Evolutionary conservation across 1,140 invertebrate species (phyloP).

Genomic region (Eulimnadia texana): DNA sequence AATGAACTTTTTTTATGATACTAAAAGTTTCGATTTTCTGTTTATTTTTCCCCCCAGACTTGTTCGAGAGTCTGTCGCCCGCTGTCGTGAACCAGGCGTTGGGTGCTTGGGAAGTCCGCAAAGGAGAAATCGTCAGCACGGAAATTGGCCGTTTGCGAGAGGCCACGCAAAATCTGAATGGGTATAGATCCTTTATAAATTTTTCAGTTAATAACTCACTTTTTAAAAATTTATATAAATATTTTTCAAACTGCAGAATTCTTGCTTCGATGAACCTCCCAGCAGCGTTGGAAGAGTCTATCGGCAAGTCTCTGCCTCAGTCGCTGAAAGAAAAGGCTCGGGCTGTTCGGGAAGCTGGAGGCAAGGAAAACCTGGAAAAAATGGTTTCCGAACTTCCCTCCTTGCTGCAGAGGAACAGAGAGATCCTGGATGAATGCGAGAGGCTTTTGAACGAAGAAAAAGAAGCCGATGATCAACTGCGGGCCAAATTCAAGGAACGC

Average conservation of each 20-base stretch:
- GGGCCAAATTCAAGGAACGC: conserved; percentile 73
- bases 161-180: conserved; percentile 77
- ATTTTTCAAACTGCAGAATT: conserved; percentile 39
- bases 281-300: conserved; percentile 79
- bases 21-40: too few species aligned
- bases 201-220: neutral
- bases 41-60: conserved; percentile 42
- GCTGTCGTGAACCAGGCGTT: conserved; percentile 78
- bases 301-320: conserved; percentile 58
- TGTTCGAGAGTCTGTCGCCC: conserved; percentile 76
- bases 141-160: conserved; percentile 66
- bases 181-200: conserved; percentile 34
- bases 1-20: neutral
- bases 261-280: conserved; percentile 90
- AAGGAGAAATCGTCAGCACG: conserved; percentile 56
- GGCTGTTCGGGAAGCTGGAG: conserved; percentile 49
- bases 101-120: conserved; percentile 62
- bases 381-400: conserved; percentile 72
- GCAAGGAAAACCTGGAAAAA: conserved; percentile 31
- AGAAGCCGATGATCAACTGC: conserved; percentile 71
- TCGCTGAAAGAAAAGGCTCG: conserved; percentile 78
- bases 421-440: conserved; percentile 87
- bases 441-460: conserved; percentile 81
- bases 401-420: conserved; percentile 76
- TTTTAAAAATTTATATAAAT: too few species aligned